Evolutionary conservation across 2,797 vertebrate genomes (phyloP), one percentile per base, ranked within the genome.

Genomic region (Leptoclinus maculatus): DNA sequence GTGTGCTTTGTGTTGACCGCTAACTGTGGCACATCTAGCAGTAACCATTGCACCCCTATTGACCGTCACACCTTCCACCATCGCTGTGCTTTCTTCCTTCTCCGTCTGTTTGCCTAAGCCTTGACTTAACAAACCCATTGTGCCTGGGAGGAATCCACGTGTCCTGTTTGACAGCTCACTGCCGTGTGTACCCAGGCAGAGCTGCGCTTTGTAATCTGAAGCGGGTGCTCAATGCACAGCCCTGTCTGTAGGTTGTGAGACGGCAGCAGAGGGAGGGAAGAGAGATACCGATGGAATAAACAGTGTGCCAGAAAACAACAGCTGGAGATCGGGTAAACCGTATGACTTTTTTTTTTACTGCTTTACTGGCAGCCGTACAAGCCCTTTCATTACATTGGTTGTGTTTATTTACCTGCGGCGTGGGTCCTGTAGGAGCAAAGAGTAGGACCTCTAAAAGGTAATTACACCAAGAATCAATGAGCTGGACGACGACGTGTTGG

Each of bases 191-290:
- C 90, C 82, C 84, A 69, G 86, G 89, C 88, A 83, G 90, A 92
- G 89, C 90, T 90, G 79, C 25, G 83, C 82, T 90, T 85, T 90
- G 88, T 91, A 91, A 92, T 93, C 91, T 86, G 88, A 87, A 92
- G 84, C 83, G 66, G 80, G 68, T 57, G 75, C 87, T 91, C 91
- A 86, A 91, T 83, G 88, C 89, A 87, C 87, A 89, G 84, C n/a
- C 82, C 89, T 88, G 87, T 90, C 91, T 91, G 78, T 83, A 73
- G 60, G 53, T 64, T 85, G 84, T 89, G 88, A 89, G 91, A 88
- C 66, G n/a, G 87, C 87, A 69, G 84, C 86, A 71, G 75, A 88
- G 49, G n/a, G n/a, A 53, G 49, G 19, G 45, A 60, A 56, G 45
- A 19, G 75, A 67, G 76, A 78, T 65, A 36, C 73, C 23, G 66